Percentiles rank a stretch among this genome's conserved stretches.
Evolutionary conservation across 1,140 invertebrate species (phyloP).

Genomic region (Chlorops oryzae): DNA sequence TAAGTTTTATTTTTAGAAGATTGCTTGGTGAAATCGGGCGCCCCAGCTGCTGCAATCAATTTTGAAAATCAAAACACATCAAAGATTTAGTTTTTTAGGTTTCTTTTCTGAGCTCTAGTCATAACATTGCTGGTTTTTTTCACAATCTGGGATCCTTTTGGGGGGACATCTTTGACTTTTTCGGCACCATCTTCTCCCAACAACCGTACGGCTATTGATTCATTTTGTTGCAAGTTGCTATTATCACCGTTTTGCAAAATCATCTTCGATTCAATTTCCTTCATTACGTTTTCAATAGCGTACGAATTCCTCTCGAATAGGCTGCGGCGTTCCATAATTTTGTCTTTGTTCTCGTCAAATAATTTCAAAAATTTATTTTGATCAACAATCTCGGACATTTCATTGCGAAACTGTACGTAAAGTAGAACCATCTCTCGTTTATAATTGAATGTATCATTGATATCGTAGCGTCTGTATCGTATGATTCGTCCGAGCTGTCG

Average conservation of each 20-base stretch:
- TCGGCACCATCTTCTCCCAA: conserved; percentile 26
- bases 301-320: conserved; percentile 30
- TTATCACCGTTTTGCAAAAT: conserved; percentile 27
- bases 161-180: conserved; percentile 23
- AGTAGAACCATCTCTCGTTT: conserved; percentile 40
- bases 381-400: conserved; percentile 37
- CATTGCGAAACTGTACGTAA: conserved; percentile 33
- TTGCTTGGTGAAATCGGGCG: too few relatives aligned
- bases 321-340: conserved; percentile 31
- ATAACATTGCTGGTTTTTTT: conserved; percentile 16
- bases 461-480: conserved; percentile 38
- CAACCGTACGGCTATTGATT: conserved; percentile 23
- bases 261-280: conserved; percentile 33
- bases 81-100: too few relatives aligned
- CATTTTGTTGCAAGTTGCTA: conserved; percentile 20
- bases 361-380: conserved; percentile 37
- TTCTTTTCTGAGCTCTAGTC: conserved; percentile 21
- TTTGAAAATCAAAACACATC: too few relatives aligned
- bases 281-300: conserved; percentile 32
- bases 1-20: too few relatives aligned
- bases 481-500: conserved; percentile 28
- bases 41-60: too few relatives aligned
- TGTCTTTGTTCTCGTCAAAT: conserved; percentile 35
- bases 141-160: conserved; percentile 19
- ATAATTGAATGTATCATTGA: conserved; percentile 38